phyloP scores from a whole-genome alignment of 2,113 vertebrate genomes.

The Callipepla squamata region DNA sequence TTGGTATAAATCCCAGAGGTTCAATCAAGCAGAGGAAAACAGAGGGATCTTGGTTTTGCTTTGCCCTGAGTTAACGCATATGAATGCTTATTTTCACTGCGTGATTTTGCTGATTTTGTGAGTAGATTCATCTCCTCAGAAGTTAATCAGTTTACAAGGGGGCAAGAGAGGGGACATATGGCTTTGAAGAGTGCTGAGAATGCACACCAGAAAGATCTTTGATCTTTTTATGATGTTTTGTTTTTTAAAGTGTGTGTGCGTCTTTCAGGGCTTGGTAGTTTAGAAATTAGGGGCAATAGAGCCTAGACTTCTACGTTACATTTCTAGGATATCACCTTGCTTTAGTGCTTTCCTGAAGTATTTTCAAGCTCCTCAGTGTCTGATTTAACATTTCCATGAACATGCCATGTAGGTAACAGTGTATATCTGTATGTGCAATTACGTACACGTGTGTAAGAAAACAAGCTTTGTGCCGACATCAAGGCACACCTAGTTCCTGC shows the following conservation, averaged over 20 bases:
- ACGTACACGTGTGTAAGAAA: not conserved
- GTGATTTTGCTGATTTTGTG: not conserved
- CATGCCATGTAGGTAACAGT: fast-evolving
- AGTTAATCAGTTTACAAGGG: slow-evolving; percentile 38
- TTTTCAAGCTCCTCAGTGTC: not conserved
- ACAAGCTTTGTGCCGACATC: not conserved
- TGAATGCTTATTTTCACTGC: not conserved
- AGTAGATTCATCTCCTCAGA: slow-evolving; percentile 9
- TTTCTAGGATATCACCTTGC: not conserved
- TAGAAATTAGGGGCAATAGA: not conserved
- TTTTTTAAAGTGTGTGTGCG: slow-evolving; percentile 9
- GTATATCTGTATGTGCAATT: not conserved
- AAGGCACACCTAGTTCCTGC: not conserved
- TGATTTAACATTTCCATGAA: not conserved
- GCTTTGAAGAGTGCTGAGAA: slow-evolving; percentile 41
- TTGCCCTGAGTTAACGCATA: not conserved
- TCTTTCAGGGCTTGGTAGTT: not conserved
- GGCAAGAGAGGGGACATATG: slow-evolving; percentile 22
- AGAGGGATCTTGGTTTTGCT: not conserved
- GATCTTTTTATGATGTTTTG: slow-evolving; percentile 55
- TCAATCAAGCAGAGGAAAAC: not conserved
- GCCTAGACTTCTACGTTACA: not conserved
- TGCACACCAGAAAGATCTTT: slow-evolving; percentile 35
- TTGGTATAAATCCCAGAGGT: not conserved
- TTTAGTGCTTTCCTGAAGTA: not conserved